A percentile compares a stretch with the other conserved stretches of the same genome.
Conservation (phyloP, 2,797 vertebrate genomes). For the Sebastiscus albofasciatus region DNA sequence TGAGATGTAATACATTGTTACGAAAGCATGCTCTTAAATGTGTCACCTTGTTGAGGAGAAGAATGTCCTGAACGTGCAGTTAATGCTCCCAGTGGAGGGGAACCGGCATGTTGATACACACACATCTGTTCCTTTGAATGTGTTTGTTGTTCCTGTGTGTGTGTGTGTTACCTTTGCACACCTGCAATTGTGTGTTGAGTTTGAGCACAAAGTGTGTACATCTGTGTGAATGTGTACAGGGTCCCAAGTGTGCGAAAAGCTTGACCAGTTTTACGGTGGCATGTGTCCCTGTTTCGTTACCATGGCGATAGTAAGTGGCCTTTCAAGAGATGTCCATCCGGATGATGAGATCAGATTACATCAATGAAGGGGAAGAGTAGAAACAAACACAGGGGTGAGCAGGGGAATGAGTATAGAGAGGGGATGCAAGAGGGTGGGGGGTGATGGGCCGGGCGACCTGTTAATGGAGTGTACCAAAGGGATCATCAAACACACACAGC, state of each 20-base stretch:
- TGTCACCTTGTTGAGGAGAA: constrained; percentile 72
- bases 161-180: background rate
- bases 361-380: constrained; percentile 49
- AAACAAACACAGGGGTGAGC: constrained; percentile 44
- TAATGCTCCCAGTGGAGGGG: constrained; percentile 31
- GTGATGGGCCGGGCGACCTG: constrained; percentile 1
- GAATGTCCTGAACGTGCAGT: constrained; percentile 52
- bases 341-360: constrained; percentile 71
- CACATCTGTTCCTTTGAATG: constrained; percentile 31
- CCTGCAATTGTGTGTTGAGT: background rate
- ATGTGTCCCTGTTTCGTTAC: constrained; percentile 61
- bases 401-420: constrained; percentile 26
- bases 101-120: constrained; percentile 34
- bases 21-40: constrained; percentile 65
- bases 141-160: background rate
- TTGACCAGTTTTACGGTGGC: constrained; percentile 53
- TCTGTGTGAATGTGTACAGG: background rate
- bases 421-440: background rate
- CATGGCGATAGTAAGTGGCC: constrained; percentile 63
- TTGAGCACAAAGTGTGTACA: background rate
- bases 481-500: constrained; percentile 28
- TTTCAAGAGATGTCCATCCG: constrained; percentile 66
- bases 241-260: constrained; percentile 20
- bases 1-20: constrained; percentile 58
- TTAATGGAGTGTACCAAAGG: constrained; percentile 41